Percentiles rank a stretch among this genome's conserved stretches.
These are phyloP conservation scores for Tenthredo livida DNA, from an alignment of 2,888 invertebrate species.

Conservation along the genomic window DNA sequence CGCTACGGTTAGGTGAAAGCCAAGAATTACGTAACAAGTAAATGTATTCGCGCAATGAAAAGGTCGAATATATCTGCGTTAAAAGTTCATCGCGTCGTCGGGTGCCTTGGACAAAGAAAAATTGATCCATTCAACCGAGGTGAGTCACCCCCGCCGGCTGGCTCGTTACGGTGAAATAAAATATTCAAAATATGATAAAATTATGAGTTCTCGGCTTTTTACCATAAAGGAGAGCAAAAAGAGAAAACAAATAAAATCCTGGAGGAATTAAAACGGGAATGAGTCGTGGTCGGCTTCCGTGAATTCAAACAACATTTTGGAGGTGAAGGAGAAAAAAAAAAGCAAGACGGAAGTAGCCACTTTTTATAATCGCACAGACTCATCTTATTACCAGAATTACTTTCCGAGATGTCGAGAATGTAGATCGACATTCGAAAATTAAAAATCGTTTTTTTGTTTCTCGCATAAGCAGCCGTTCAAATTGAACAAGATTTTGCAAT, in stretches of 20 bases:
- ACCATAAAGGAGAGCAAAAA: neutral
- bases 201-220: neutral
- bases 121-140: constrained; percentile 37
- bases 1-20: constrained; percentile 57
- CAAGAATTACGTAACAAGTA: constrained; percentile 71
- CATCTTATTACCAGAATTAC: neutral
- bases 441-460: neutral
- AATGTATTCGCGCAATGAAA: constrained; percentile 53
- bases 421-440: neutral
- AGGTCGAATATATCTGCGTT: constrained; percentile 38
- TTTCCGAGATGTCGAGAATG: neutral
- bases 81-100: constrained; percentile 40
- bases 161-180: neutral
- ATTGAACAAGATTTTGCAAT: neutral
- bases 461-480: neutral
- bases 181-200: constrained; percentile 19
- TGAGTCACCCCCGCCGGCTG: constrained; percentile 19
- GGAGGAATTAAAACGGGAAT: neutral
- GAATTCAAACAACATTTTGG: neutral
- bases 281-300: neutral
- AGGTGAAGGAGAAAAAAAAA: neutral
- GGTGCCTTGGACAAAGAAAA: constrained; percentile 8
- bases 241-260: neutral
- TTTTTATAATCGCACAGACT: neutral
- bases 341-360: neutral